phyloP scores from a whole-genome alignment of 1,140 invertebrate species.

The Drosophila subpulchrella region DNA sequence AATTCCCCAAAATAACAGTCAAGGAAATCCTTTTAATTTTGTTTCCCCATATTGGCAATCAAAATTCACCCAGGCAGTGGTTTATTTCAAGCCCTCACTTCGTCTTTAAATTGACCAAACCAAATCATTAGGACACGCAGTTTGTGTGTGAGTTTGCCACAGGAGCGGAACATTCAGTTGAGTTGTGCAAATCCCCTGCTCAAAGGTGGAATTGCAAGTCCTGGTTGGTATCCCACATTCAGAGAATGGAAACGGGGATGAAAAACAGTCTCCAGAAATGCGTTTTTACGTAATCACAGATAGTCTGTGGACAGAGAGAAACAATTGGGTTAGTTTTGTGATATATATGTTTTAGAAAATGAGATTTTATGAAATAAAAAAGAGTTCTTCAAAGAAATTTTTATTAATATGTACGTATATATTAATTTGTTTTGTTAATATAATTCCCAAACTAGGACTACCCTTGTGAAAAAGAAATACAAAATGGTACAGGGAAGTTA shows the following conservation, averaged over 20 bases:
- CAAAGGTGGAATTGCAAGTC: slow-evolving; percentile 34
- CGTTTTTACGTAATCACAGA: slow-evolving; percentile 40
- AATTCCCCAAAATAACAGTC: background rate
- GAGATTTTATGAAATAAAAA: too few relatives aligned
- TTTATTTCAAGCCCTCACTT: background rate
- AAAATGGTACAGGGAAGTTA: too few relatives aligned
- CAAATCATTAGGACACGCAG: slow-evolving; percentile 26
- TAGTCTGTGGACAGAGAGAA: slow-evolving; percentile 1
- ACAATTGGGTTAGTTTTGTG: background rate
- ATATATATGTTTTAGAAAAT: too few relatives aligned
- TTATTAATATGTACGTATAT: too few relatives aligned
- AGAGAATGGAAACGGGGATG: background rate
- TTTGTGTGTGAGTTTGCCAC: background rate
- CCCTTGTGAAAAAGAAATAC: too few relatives aligned
- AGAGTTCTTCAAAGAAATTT: too few relatives aligned
- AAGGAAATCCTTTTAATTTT: background rate
- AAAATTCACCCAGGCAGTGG: background rate
- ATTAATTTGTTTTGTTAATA: too few relatives aligned
- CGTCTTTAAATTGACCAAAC: slow-evolving; percentile 22
- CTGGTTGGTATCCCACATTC: slow-evolving; percentile 3
- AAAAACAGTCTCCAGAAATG: slow-evolving; percentile 28
- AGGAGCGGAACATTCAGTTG: slow-evolving; percentile 19
- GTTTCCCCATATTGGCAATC: background rate
- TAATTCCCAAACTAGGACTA: too few relatives aligned
- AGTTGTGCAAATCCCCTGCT: slow-evolving; percentile 36